Percentiles rank a stretch among this genome's conserved stretches.
Conservation (phyloP, 2,888 invertebrate genomes). For the Cetonia aurata region DNA sequence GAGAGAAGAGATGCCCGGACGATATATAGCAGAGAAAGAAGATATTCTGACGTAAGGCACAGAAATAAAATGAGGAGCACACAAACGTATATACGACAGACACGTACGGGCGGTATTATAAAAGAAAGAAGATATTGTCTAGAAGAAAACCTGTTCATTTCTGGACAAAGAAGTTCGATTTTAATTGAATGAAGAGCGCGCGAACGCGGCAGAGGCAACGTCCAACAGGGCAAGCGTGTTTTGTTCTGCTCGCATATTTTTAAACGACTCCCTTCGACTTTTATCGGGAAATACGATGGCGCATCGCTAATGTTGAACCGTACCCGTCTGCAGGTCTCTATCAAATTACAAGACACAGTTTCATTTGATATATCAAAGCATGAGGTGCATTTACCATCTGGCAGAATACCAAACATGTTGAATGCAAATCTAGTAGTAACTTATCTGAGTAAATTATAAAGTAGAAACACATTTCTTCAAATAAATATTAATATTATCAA, state of each 20-base stretch:
- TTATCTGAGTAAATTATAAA: too few species aligned
- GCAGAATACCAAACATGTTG: too few species aligned
- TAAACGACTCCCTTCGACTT: conserved; percentile 29
- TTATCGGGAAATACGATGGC: conserved; percentile 7
- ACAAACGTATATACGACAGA: conserved; percentile 29
- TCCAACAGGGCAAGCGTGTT: too few species aligned
- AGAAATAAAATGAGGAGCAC: conserved; percentile 51
- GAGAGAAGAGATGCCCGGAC: neutral
- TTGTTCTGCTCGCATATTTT: conserved; percentile 31
- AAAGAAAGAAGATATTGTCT: conserved; percentile 59
- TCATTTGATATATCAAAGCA: too few species aligned
- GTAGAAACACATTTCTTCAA: too few species aligned
- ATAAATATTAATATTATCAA: too few species aligned
- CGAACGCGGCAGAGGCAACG: neutral
- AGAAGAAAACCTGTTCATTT: conserved; percentile 60
- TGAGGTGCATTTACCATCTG: too few species aligned
- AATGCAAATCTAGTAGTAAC: too few species aligned
- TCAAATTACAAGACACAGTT: too few species aligned
- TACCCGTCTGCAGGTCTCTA: too few species aligned
- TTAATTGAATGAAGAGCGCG: conserved; percentile 47
- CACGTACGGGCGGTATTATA: conserved; percentile 48
- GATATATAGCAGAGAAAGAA: conserved; percentile 16
- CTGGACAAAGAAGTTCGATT: conserved; percentile 58
- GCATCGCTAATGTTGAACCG: too few species aligned
- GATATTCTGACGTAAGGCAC: conserved; percentile 22